Base-by-base conservation (phyloP, 2,888 invertebrate species). In the Polymixis lichenea region DNA sequence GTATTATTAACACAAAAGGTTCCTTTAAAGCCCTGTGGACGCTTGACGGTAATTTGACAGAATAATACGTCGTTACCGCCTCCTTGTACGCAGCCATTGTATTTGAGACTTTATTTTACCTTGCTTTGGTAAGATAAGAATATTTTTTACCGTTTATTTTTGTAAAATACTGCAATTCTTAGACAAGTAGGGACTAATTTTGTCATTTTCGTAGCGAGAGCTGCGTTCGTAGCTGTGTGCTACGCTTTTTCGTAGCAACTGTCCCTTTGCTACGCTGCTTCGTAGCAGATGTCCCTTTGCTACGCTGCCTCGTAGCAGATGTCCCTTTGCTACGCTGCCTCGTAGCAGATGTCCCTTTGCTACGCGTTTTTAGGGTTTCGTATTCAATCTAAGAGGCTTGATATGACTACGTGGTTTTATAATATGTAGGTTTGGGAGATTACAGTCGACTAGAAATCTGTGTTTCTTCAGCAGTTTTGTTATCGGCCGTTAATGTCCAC, bases 31-130 rank as follows among this genome's bases (percentile, higher is more conserved):
- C 74, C 56, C 73, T 70, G 61, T 49, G 51, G 67, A 65, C 70
- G 58, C 32, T 76, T 71, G 77, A 73, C 73, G 71, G 62, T 80
- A 76, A 85, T 72, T 81, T 76, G 85, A 80, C 76, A 80, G 69
- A 67, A 76, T 71, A 70, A 68, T 80, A 76, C 51, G 38, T 82
- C 46, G 82, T 68, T 68, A 78, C 32, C 55, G 15, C 32, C 49
- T 25, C 66, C 32, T n/a, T 79, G 28, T 56, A 55, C 58, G 28
- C 19, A 32, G 51, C 9, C 32, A 60, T 79, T 79, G 51, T 71
- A 51, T 68, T 75, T 43, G 17, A 38, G 19, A 53, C 19, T 46
- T 73, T 67, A 79, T 70, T 62, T 60, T 49, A 17, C 25, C 43
- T 62, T 32, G 25, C 38, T 67, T 60, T 19, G 22, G 15, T 46